These are phyloP conservation scores for Drosophila pseudoobscura DNA, from an alignment of 1,140 invertebrate genomes.

Conservation along the genomic window DNA sequence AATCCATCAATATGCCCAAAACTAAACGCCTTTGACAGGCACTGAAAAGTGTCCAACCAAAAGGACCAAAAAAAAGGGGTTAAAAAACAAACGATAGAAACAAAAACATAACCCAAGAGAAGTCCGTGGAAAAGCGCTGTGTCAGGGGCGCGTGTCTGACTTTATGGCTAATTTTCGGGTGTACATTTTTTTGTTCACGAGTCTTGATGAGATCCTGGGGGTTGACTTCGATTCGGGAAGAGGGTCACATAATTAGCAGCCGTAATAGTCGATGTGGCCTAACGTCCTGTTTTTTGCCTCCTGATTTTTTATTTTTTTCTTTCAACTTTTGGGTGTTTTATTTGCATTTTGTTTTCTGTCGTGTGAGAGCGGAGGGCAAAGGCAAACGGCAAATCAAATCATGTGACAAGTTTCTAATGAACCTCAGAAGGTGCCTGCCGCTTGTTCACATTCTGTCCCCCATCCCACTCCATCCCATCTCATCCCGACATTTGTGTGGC, in stretches of 20 bases:
- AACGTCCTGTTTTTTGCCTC: constrained; percentile 1
- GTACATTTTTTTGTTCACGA: constrained; percentile 2
- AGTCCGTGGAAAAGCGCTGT: constrained; percentile 20
- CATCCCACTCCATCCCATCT: background rate
- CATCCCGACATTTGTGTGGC: constrained; percentile 65
- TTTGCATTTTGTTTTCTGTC: constrained; percentile 16
- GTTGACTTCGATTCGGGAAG: constrained; percentile 21
- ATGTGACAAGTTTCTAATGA: constrained; percentile 81
- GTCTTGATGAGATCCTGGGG: constrained; percentile 18
- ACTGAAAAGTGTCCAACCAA: constrained; percentile 49
- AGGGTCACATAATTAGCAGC: constrained; percentile 73
- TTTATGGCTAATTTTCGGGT: constrained; percentile 38
- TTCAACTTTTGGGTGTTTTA: constrained; percentile 15
- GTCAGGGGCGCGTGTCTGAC: constrained; percentile 58
- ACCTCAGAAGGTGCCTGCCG: constrained; percentile 61
- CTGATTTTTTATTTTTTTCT: constrained; percentile 23
- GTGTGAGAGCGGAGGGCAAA: constrained; percentile 3
- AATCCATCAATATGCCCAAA: constrained; percentile 62
- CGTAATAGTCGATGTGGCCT: constrained; percentile 44
- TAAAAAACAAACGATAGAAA: background rate
- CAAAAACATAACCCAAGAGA: constrained; percentile 5
- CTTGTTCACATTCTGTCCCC: constrained; percentile 2
- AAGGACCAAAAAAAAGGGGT: constrained; percentile 12
- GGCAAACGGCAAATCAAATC: constrained; percentile 62
- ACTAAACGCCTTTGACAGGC: constrained; percentile 71